Conservation (phyloP, 2,888 invertebrate genomes). For the Petrolisthes manimaculis region DNA sequence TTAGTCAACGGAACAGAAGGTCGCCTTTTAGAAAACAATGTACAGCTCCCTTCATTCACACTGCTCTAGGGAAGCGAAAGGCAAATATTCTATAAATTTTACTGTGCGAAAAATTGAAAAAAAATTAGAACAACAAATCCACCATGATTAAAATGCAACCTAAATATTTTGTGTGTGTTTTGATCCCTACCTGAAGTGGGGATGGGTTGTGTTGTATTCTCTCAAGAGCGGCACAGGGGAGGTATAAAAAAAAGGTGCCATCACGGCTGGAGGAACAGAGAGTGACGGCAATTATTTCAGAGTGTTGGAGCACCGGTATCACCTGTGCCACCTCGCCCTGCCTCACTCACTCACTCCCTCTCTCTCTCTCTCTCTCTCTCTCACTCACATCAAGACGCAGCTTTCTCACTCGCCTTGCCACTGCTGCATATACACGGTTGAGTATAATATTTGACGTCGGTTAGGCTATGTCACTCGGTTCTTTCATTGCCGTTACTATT, state of each 20-base stretch:
- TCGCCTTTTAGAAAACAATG: conserved; percentile 4
- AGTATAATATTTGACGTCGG: too few species aligned
- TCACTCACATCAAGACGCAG: background rate
- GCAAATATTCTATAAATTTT: background rate
- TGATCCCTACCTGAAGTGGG: conserved; percentile 9
- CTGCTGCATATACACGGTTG: background rate
- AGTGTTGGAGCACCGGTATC: conserved; percentile 31
- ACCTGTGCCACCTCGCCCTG: conserved; percentile 28
- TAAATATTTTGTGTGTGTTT: background rate
- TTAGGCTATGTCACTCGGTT: too few species aligned
- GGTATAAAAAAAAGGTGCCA: conserved; percentile 21
- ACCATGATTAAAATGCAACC: background rate
- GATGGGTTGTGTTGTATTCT: conserved; percentile 5
- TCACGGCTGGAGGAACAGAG: conserved; percentile 50
- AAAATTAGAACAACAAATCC: background rate
- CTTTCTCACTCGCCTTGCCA: background rate
- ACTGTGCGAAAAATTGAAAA: background rate
- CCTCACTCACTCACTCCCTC: background rate
- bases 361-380: background rate
- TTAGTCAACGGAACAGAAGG: conserved; percentile 7
- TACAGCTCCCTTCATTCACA: conserved; percentile 7
- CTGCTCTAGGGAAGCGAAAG: background rate
- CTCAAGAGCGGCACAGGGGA: conserved; percentile 27
- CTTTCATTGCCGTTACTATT: too few species aligned
- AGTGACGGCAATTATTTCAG: conserved; percentile 47